A percentile compares a stretch with the other conserved stretches of the same genome.
Evolutionary conservation across 2,888 invertebrate species (phyloP).

Genomic region (Euzophera pinguis): DNA sequence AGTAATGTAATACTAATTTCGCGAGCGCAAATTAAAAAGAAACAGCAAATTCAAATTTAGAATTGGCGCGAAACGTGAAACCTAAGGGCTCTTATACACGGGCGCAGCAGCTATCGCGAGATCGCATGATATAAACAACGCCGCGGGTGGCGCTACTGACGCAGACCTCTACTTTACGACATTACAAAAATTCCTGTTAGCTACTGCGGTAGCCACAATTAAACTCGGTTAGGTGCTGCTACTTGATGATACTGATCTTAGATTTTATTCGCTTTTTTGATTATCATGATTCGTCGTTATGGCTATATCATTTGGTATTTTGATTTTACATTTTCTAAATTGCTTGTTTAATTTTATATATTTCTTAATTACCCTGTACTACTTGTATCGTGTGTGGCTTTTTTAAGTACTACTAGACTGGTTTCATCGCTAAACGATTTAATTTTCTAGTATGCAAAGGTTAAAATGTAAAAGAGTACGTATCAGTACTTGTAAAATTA

Average conservation of each 20-base stretch:
- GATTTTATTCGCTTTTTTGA: background rate
- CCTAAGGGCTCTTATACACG: constrained; percentile 60
- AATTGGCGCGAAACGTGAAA: constrained; percentile 48
- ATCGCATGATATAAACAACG: constrained; percentile 67
- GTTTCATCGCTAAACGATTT: no score
- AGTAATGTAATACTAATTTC: constrained; percentile 16
- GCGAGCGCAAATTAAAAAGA: constrained; percentile 9
- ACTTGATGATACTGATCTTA: constrained; percentile 18
- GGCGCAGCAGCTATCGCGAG: constrained; percentile 43
- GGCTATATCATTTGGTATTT: background rate
- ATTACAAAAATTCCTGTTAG: constrained; percentile 45
- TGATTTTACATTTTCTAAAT: background rate
- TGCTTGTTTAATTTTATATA: background rate
- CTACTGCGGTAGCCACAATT: constrained; percentile 35
- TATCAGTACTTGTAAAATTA: no score
- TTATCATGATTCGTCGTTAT: background rate
- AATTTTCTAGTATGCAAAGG: no score
- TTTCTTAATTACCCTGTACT: no score
- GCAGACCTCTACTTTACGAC: constrained; percentile 50
- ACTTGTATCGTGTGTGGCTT: no score
- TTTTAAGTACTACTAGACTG: no score
- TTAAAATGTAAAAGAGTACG: no score
- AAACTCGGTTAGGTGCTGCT: constrained; percentile 17
- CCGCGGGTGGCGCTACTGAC: constrained; percentile 70
- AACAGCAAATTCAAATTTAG: constrained; percentile 29